A percentile compares a stretch with the other conserved stretches of the same genome.
Conservation (phyloP, 2,797 vertebrate genomes). For the Protonibea diacanthus region DNA sequence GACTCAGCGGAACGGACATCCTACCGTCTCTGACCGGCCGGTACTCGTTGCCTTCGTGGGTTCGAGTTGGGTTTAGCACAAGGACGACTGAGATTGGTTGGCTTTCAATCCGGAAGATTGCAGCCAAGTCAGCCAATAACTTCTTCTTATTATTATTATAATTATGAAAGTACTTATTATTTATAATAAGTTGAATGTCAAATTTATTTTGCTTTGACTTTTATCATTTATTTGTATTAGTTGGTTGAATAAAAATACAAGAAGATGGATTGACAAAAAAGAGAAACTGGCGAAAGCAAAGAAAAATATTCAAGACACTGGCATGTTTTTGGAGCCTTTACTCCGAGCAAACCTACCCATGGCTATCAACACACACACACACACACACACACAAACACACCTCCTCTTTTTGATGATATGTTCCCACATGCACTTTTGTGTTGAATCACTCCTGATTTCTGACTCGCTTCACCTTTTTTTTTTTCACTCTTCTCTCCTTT, state of each 20-base stretch:
- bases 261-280: not conserved
- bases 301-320: conserved; percentile 4
- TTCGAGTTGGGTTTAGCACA: too few relatives aligned
- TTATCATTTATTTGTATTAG: too few relatives aligned
- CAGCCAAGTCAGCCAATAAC: too few relatives aligned
- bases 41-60: too few relatives aligned
- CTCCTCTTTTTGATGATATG: conserved; percentile 51
- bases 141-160: too few relatives aligned
- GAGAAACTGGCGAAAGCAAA: conserved; percentile 3
- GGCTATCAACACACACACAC: conserved; percentile 35
- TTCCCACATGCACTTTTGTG: conserved; percentile 58
- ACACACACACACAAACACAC: conserved; percentile 26
- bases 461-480: conserved; percentile 6
- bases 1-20: too few relatives aligned
- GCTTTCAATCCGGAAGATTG: too few relatives aligned
- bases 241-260: not conserved
- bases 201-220: too few relatives aligned
- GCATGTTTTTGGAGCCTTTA: not conserved
- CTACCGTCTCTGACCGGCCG: too few relatives aligned
- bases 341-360: conserved; percentile 34
- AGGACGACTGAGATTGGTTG: too few relatives aligned
- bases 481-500: not conserved
- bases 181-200: too few relatives aligned
- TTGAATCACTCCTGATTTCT: conserved; percentile 59
- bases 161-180: too few relatives aligned